These are phyloP conservation scores for Oryzias celebensis DNA, from an alignment of 2,113 vertebrate species.

Conservation along the genomic window DNA sequence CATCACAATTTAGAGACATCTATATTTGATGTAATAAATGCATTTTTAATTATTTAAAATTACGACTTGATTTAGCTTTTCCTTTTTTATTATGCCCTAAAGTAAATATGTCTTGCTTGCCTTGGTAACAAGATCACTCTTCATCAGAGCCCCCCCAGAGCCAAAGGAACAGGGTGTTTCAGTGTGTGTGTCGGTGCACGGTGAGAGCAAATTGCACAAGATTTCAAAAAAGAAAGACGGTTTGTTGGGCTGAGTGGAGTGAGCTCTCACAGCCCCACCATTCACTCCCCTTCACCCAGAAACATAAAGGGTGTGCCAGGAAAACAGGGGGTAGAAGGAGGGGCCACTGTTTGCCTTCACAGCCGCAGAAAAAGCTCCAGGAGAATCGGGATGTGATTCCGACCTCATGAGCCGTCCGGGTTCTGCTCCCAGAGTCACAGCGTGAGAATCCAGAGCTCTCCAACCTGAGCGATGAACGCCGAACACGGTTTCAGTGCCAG, in stretches of 20 bases:
- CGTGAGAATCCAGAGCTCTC: slow-evolving; percentile 72
- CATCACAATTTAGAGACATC: slow-evolving; percentile 32
- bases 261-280: slow-evolving; percentile 76
- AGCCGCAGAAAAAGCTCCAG: slow-evolving; percentile 73
- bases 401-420: slow-evolving; percentile 75
- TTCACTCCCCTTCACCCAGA: slow-evolving; percentile 77
- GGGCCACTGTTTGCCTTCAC: slow-evolving; percentile 78
- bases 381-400: slow-evolving; percentile 75
- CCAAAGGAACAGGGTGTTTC: slow-evolving; percentile 41
- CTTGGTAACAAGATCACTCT: slow-evolving; percentile 53
- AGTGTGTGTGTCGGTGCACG: slow-evolving; percentile 51
- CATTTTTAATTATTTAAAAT: neutral
- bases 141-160: slow-evolving; percentile 42
- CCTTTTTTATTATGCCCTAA: neutral
- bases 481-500: slow-evolving; percentile 25
- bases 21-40: neutral
- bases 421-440: slow-evolving; percentile 73
- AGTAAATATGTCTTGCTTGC: slow-evolving; percentile 18
- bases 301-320: slow-evolving; percentile 69
- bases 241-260: slow-evolving; percentile 68
- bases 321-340: slow-evolving; percentile 21
- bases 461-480: slow-evolving; percentile 36
- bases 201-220: slow-evolving; percentile 78
- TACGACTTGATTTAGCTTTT: neutral
- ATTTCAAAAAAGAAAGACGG: slow-evolving; percentile 73